Percentiles rank a stretch among this genome's conserved stretches.
These are phyloP conservation scores for Numenius phaeopus DNA, from an alignment of 2,797 vertebrate genomes.

Conservation along the genomic window DNA sequence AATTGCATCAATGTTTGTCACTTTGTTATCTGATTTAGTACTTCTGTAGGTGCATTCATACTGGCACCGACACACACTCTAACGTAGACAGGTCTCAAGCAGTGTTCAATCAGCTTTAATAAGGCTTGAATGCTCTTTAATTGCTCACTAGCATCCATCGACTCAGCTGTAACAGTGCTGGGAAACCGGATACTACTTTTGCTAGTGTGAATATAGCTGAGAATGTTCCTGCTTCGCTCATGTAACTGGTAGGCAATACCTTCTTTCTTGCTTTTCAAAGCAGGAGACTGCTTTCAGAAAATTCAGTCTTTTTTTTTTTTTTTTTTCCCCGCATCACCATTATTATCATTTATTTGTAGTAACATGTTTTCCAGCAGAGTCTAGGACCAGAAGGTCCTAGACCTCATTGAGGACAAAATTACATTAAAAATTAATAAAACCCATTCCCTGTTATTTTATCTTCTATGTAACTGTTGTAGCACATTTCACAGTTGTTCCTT, in stretches of 20 bases:
- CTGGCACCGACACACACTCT: not conserved
- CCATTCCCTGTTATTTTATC: rapidly evolving
- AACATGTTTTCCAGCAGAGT: not conserved
- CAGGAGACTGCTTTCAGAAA: not conserved
- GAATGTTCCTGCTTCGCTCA: not conserved
- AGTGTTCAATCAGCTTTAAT: not conserved
- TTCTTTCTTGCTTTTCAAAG: not conserved
- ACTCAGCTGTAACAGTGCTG: not conserved
- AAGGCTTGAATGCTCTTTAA: not conserved
- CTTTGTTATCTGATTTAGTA: not conserved
- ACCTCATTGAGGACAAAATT: not conserved
- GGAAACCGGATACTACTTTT: not conserved
- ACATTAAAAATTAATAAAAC: not conserved
- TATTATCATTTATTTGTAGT: not conserved
- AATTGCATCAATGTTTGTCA: not conserved
- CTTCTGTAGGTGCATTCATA: not conserved
- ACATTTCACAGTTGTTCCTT: not conserved
- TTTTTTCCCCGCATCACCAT: not conserved
- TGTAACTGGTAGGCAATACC: not conserved
- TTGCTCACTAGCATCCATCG: not conserved
- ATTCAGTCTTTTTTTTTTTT: not conserved
- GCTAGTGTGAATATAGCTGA: not conserved
- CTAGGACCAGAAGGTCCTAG: not conserved
- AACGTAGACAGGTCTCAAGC: rapidly evolving
- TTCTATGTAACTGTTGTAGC: not conserved